Evolutionary conservation across 2,113 vertebrate species (phyloP).

Genomic region (Nycticorax nycticorax): DNA sequence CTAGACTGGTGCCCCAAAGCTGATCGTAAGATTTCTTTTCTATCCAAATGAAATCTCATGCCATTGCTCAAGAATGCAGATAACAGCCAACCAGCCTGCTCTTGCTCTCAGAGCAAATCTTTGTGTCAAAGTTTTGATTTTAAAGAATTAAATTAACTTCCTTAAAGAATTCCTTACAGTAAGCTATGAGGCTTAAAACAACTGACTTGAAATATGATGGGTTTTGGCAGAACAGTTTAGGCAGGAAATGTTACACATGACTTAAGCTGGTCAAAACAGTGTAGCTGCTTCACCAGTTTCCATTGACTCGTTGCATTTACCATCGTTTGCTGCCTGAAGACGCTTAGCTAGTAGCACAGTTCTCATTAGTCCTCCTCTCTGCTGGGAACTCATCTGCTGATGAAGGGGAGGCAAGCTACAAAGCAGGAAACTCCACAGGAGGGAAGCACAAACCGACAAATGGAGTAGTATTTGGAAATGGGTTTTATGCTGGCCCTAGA

Average conservation of each 20-base stretch:
- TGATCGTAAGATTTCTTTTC: neutral
- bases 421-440: neutral
- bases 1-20: neutral
- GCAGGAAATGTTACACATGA: neutral
- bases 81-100: neutral
- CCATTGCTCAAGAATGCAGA: neutral
- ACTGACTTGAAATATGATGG: neutral
- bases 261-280: neutral
- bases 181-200: neutral
- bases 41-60: neutral
- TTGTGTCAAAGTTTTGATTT: neutral
- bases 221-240: neutral
- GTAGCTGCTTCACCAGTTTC: neutral
- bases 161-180: neutral
- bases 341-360: neutral
- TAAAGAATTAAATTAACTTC: neutral
- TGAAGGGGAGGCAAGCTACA: neutral
- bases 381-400: neutral
- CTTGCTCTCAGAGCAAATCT: neutral
- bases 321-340: neutral
- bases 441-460: rapidly evolving
- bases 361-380: neutral
- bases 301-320: neutral
- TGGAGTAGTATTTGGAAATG: neutral
- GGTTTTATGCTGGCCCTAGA: neutral